Conservation (phyloP, 2,797 vertebrate species). For the Sebastes dallii region DNA sequence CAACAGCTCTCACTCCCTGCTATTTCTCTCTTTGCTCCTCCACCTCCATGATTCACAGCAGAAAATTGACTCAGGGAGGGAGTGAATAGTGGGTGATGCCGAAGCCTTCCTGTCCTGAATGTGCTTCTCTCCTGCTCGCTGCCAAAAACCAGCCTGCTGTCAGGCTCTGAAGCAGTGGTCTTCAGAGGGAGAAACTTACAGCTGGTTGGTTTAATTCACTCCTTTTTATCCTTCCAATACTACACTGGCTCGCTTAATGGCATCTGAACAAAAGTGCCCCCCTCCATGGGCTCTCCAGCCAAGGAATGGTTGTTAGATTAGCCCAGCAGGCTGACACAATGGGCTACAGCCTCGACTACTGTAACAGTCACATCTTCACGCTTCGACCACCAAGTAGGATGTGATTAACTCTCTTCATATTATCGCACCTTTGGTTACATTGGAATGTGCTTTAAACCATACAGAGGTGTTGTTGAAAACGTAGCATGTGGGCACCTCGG, state of each 20-base stretch:
- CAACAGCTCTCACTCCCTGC: slow-evolving; percentile 35
- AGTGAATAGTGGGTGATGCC: slow-evolving; percentile 44
- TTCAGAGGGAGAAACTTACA: slow-evolving; percentile 2
- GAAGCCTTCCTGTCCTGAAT: slow-evolving; percentile 41
- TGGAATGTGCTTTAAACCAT: not conserved
- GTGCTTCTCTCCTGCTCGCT: slow-evolving; percentile 12
- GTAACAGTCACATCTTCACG: slow-evolving; percentile 9
- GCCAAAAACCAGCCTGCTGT: slow-evolving; percentile 27
- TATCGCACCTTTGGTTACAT: slow-evolving; percentile 13
- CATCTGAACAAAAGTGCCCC: slow-evolving; percentile 44
- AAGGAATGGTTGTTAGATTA: slow-evolving; percentile 43
- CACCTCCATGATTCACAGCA: slow-evolving; percentile 55
- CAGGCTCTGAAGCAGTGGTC: slow-evolving; percentile 7
- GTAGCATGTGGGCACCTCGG: not conserved
- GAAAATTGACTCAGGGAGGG: slow-evolving; percentile 51
- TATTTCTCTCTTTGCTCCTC: slow-evolving; percentile 23
- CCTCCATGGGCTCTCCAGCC: slow-evolving; percentile 10
- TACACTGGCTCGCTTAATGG: slow-evolving; percentile 26
- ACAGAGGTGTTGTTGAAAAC: not conserved
- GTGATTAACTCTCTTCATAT: not conserved
- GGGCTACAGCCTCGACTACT: slow-evolving; percentile 9
- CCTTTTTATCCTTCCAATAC: not conserved
- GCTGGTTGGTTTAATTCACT: slow-evolving; percentile 29
- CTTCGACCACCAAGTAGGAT: slow-evolving; percentile 4
- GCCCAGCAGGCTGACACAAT: slow-evolving; percentile 33